A percentile compares a stretch with the other conserved stretches of the same genome.
Conservation (phyloP, 2,888 invertebrate species). For the Odontothrips loti region DNA sequence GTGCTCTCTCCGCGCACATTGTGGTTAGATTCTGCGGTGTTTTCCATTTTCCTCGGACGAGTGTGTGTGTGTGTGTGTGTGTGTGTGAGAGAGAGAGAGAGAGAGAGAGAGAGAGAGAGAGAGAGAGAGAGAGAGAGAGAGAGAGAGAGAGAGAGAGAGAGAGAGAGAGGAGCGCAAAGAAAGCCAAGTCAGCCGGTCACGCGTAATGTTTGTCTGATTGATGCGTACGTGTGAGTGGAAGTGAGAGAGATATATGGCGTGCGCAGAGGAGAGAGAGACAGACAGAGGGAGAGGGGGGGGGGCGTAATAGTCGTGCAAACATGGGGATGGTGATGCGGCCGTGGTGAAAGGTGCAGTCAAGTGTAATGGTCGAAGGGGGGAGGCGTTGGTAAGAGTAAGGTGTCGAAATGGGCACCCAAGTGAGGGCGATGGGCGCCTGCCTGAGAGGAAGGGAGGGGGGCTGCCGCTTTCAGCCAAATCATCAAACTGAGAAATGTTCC, state of each 20-base stretch:
- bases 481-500: background rate
- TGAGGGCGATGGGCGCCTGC: background rate
- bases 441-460: background rate
- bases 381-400: background rate
- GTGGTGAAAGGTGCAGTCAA: constrained; percentile 6
- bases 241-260: background rate
- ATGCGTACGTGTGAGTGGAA: background rate
- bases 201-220: too few relatives aligned
- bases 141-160: constrained; percentile 11
- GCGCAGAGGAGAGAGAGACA: background rate
- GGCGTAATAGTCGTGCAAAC: too few relatives aligned
- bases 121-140: background rate
- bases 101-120: background rate
- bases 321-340: background rate
- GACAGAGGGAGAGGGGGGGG: too few relatives aligned
- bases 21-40: too few relatives aligned
- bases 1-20: too few relatives aligned
- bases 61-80: too few relatives aligned
- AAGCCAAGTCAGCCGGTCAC: too few relatives aligned
- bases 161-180: background rate
- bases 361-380: background rate
- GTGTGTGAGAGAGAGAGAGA: too few relatives aligned
- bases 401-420: background rate
- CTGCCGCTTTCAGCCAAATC: constrained; percentile 1
- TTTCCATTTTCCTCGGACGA: too few relatives aligned